Percentiles rank a stretch among this genome's conserved stretches.
Conservation (phyloP, 2,888 invertebrate genomes). For the Druceiella hillmani region DNA sequence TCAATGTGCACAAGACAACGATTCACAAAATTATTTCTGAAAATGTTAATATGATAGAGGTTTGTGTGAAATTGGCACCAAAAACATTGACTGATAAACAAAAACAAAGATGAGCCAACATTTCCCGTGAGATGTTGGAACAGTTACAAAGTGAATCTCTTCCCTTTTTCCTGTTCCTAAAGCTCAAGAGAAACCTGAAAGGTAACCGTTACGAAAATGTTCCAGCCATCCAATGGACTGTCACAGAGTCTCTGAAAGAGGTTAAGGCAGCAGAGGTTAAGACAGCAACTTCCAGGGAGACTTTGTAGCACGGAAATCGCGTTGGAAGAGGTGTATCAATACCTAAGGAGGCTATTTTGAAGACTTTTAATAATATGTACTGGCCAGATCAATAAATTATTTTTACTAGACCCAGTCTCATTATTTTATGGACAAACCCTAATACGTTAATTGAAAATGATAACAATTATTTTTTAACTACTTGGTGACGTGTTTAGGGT, state of each 20-base stretch:
- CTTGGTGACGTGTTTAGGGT: too few species aligned
- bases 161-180: not conserved
- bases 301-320: too few species aligned
- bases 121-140: not conserved
- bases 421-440: too few species aligned
- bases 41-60: not conserved
- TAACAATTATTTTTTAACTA: too few species aligned
- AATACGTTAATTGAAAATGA: too few species aligned
- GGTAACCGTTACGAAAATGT: not conserved
- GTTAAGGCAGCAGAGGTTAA: not conserved
- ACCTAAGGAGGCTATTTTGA: too few species aligned
- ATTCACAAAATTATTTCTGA: conserved; percentile 1
- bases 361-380: too few species aligned
- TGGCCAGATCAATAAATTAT: too few species aligned
- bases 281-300: too few species aligned
- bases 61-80: not conserved
- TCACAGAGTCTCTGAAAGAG: not conserved
- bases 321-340: too few species aligned
- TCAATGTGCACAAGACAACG: not conserved
- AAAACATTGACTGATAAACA: not conserved
- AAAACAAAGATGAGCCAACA: not conserved
- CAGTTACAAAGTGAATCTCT: not conserved
- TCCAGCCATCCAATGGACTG: not conserved
- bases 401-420: too few species aligned
- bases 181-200: not conserved